Evolutionary conservation across 2,888 invertebrate species (phyloP).

Genomic region (Scelioninae gen. 1): DNA sequence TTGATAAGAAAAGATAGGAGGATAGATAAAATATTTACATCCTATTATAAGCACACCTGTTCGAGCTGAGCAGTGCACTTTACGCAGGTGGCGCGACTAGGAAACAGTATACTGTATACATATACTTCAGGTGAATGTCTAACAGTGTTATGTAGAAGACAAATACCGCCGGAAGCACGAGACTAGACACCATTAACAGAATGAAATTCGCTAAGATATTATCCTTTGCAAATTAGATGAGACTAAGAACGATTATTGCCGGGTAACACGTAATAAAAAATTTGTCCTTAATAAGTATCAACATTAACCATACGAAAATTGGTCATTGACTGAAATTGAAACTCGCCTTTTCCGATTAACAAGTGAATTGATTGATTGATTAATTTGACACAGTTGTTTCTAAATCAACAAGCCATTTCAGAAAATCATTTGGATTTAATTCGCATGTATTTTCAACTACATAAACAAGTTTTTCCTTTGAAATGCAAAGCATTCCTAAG

Average conservation of each 20-base stretch:
- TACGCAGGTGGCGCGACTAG: slow-evolving; percentile 20
- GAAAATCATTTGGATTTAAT: slow-evolving; percentile 35
- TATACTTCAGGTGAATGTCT: slow-evolving; percentile 34
- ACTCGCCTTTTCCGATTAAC: background rate
- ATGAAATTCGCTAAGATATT: slow-evolving; percentile 49
- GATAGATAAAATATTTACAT: slow-evolving; percentile 28
- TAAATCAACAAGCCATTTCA: background rate
- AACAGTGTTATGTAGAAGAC: slow-evolving; percentile 38
- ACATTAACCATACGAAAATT: too few relatives aligned
- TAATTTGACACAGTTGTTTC: background rate
- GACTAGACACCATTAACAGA: slow-evolving; percentile 39
- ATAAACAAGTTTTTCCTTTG: slow-evolving; percentile 49
- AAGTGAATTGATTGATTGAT: slow-evolving; percentile 17
- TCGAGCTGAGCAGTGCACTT: slow-evolving; percentile 29
- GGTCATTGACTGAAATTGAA: too few relatives aligned
- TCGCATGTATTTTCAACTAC: slow-evolving; percentile 36
- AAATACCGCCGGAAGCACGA: slow-evolving; percentile 23
- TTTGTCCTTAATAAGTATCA: background rate
- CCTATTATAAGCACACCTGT: slow-evolving; percentile 37
- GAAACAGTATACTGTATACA: slow-evolving; percentile 22
- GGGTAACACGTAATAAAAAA: slow-evolving; percentile 20
- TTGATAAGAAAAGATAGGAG: slow-evolving; percentile 15
- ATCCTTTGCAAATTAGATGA: slow-evolving; percentile 45
- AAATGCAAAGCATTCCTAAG: slow-evolving; percentile 51
- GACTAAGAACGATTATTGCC: slow-evolving; percentile 14